Percentiles rank a stretch among this genome's conserved stretches.
Evolutionary conservation across 2,888 invertebrate genomes (phyloP).

Genomic region (Athalia circularis): DNA sequence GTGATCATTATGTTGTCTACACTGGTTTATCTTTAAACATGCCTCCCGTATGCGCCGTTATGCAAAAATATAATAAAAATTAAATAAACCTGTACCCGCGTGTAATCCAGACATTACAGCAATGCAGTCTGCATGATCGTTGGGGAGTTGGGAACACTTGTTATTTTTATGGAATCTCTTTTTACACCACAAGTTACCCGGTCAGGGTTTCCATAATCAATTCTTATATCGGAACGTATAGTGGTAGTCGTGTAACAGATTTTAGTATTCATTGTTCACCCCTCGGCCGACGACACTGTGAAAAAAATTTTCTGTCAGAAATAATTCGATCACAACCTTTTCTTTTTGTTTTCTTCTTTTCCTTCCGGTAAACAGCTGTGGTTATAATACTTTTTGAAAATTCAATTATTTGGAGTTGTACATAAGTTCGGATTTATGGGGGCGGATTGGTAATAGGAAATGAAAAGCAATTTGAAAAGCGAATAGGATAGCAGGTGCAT

Average conservation of each 20-base stretch:
- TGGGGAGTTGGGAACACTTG: background rate
- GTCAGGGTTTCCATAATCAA: conserved; percentile 14
- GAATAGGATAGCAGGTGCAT: conserved; percentile 35
- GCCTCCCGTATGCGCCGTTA: too few species aligned
- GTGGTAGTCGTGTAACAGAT: background rate
- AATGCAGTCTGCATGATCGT: background rate
- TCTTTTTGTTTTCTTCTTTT: background rate
- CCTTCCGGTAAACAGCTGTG: background rate
- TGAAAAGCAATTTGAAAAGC: conserved; percentile 29
- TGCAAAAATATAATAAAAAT: too few species aligned
- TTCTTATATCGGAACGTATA: background rate
- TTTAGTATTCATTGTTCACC: too few species aligned
- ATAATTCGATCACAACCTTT: background rate
- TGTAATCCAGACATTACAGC: too few species aligned
- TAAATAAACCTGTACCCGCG: too few species aligned
- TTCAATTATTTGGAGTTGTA: conserved; percentile 15
- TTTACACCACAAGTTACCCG: background rate
- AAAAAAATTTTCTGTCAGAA: background rate
- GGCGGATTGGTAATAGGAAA: conserved; percentile 2
- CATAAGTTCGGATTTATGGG: background rate
- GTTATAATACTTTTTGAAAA: conserved; percentile 18
- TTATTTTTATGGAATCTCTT: conserved; percentile 4
- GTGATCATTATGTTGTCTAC: too few species aligned
- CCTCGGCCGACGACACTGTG: too few species aligned
- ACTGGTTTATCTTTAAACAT: too few species aligned